A percentile compares a stretch with the other conserved stretches of the same genome.
Evolutionary conservation across 2,113 vertebrate species (phyloP).

Genomic region (Ia io): DNA sequence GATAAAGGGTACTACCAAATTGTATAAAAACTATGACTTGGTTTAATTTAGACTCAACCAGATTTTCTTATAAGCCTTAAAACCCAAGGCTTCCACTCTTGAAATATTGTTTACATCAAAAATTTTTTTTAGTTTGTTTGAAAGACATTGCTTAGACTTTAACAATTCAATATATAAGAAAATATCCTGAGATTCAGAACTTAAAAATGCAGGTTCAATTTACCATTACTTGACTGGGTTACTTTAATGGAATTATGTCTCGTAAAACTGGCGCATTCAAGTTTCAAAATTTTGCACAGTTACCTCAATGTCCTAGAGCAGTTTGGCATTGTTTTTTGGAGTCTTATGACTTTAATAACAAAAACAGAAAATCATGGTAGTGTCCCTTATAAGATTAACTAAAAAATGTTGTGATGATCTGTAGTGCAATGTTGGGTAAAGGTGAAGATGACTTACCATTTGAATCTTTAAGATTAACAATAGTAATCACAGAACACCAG

Average conservation of each 20-base stretch:
- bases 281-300: conserved; percentile 24
- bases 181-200: conserved; percentile 21
- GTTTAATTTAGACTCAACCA: conserved; percentile 50
- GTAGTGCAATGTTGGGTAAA: not conserved
- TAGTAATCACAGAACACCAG: not conserved
- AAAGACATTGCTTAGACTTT: conserved; percentile 35
- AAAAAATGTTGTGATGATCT: conserved; percentile 5
- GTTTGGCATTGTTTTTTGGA: not conserved
- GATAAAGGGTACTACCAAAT: not conserved
- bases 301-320: conserved; percentile 6
- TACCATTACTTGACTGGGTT: not conserved
- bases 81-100: not conserved
- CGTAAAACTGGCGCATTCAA: not conserved
- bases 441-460: not conserved
- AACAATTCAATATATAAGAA: conserved; percentile 26
- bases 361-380: conserved; percentile 29
- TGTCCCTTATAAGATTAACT: conserved; percentile 32
- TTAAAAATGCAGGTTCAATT: conserved; percentile 51
- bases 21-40: conserved; percentile 31
- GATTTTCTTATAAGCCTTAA: conserved; percentile 35
- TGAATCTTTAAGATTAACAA: conserved; percentile 12
- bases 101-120: conserved; percentile 35
- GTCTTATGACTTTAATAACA: conserved; percentile 33
- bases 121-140: not conserved
- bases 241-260: conserved; percentile 42